Evolutionary conservation across 2,797 vertebrate species (phyloP), one percentile per base, ranked within the genome.

Genomic region (Poeciliopsis paucimaculata): DNA sequence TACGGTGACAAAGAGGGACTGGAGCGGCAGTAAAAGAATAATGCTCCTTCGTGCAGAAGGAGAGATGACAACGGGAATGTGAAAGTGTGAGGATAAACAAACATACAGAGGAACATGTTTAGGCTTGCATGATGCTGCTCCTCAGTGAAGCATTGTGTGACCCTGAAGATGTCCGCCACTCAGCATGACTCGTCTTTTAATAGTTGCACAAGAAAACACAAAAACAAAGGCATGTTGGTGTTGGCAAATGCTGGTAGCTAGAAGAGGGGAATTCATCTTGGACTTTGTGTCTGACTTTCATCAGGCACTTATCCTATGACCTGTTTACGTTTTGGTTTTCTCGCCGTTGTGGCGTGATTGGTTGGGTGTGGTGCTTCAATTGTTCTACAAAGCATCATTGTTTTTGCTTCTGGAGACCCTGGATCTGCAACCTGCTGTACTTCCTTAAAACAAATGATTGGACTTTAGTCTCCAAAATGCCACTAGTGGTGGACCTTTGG

Each of bases 1-100:
- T 34, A 26, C 68, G 75, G 62, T 87, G 91, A 90, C 86, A 85
- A 64, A 91, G 91, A 91, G 80, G 75, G 87, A 93, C 87, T 66
- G 82, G 72, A 23, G 81, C 78, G n/a, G 84, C 72, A 75, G 79
- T 2, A 68, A 73, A 73, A 77, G 86, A 91, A 88, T 84, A 90
- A 88, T 85, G 85, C 90, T 90, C 84, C 84, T 84, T 80, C 83
- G 77, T 5, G 15, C 83, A 79, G 75, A 60, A 62, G 78, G 72
- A 70, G 81, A 82, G 75, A 72, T 60, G 82, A 82, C 72, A 79
- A 77, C 9, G 77, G 83, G 77, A 87, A 72, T 77, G 79, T 39
- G 68, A 60, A 66, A 81, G 73, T 66, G 60, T 62, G 57, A 72
- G 75, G 49, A 60, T 72, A 77, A 53, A 23, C 78, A 55, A 47